Evolutionary conservation across 2,888 invertebrate genomes (phyloP).

Genomic region (Microctonus aethiopoides): DNA sequence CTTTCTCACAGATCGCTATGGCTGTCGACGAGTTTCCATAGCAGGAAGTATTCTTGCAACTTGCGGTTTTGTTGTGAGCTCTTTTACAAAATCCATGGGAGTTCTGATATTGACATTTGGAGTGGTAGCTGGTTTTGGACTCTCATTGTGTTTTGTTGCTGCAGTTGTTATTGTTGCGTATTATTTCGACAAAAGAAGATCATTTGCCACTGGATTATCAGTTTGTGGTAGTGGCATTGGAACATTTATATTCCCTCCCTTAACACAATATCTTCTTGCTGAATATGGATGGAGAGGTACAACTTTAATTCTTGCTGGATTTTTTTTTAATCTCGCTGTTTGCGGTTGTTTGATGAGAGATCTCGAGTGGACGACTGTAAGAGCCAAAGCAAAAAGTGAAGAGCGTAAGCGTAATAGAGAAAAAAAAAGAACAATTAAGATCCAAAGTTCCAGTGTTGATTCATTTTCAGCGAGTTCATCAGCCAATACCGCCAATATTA

Average conservation of each 20-base stretch:
- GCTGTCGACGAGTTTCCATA: constrained; percentile 83
- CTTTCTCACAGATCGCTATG: constrained; percentile 84
- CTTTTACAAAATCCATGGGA: constrained; percentile 80
- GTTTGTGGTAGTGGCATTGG: constrained; percentile 91
- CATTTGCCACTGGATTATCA: constrained; percentile 86
- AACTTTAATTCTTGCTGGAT: constrained; percentile 82
- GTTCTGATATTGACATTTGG: constrained; percentile 85
- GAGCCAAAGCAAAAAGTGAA: constrained; percentile 74
- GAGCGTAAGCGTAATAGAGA: constrained; percentile 74
- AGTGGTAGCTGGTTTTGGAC: constrained; percentile 84
- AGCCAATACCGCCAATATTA: constrained; percentile 68
- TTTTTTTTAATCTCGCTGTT: constrained; percentile 84
- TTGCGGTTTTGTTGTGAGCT: constrained; percentile 81
- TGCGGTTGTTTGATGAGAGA: constrained; percentile 87
- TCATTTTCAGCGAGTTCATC: constrained; percentile 78
- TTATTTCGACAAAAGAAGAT: constrained; percentile 86
- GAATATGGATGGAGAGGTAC: constrained; percentile 88
- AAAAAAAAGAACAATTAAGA: constrained; percentile 69
- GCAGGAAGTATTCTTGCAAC: constrained; percentile 82
- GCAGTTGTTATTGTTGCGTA: constrained; percentile 91
- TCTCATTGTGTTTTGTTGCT: constrained; percentile 89
- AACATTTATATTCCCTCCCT: constrained; percentile 86
- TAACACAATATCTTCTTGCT: constrained; percentile 78
- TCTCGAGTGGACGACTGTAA: constrained; percentile 74
- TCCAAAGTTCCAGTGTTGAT: constrained; percentile 76